Conservation (phyloP, 2,113 vertebrate species). For the Amia ocellicauda region DNA sequence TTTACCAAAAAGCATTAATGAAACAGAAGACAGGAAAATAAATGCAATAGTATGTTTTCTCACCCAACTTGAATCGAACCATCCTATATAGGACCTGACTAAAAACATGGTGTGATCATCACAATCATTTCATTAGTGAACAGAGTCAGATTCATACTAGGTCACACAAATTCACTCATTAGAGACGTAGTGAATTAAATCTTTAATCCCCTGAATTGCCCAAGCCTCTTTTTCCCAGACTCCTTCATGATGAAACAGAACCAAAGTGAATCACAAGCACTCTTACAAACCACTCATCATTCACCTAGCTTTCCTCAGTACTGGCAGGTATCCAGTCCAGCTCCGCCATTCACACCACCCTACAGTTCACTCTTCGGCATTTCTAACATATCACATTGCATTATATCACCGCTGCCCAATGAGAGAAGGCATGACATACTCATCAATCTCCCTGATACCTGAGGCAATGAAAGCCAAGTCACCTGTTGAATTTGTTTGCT, state of each 20-base stretch:
- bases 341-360: not conserved
- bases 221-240: not conserved
- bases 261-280: not conserved
- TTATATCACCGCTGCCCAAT: constrained; percentile 1
- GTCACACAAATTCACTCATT: not conserved
- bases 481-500: not conserved
- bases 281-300: not conserved
- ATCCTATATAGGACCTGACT: too few species aligned
- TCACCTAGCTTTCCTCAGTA: not conserved
- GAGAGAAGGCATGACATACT: not conserved
- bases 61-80: too few species aligned
- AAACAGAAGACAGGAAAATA: too few species aligned
- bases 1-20: too few species aligned
- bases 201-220: too few species aligned
- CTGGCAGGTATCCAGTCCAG: not conserved
- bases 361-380: not conserved
- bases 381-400: not conserved
- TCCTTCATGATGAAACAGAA: not conserved
- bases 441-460: not conserved
- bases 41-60: too few species aligned
- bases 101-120: too few species aligned
- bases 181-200: not conserved
- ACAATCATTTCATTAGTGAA: too few species aligned
- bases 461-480: constrained; percentile 1
- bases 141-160: too few species aligned